Evolutionary conservation across 2,888 invertebrate genomes (phyloP).

Genomic region (Xestoiulus laeticollis): DNA sequence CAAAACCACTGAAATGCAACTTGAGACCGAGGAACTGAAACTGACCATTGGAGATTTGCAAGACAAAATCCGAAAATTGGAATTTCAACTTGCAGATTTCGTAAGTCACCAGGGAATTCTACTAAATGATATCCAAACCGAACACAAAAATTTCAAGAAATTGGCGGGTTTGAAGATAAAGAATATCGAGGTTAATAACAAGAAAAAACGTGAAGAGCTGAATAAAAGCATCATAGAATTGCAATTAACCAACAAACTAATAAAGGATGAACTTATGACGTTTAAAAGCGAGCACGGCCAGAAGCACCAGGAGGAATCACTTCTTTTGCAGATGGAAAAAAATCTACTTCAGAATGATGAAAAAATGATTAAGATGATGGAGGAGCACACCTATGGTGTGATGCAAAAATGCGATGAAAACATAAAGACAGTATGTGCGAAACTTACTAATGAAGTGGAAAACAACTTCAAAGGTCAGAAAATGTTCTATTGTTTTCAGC

Average conservation of each 20-base stretch:
- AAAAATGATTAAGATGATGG: neutral
- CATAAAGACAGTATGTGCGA: too few relatives aligned
- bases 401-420: neutral
- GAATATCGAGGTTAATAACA: neutral
- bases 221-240: neutral
- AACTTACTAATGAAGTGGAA: too few relatives aligned
- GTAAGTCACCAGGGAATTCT: neutral
- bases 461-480: neutral
- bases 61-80: neutral
- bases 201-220: neutral
- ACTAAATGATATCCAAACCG: neutral
- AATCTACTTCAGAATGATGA: too few relatives aligned
- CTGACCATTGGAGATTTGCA: neutral
- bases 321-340: too few relatives aligned
- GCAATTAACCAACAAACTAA: neutral
- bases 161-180: neutral
- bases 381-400: neutral
- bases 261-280: neutral
- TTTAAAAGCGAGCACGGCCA: neutral
- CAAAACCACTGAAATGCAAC: neutral
- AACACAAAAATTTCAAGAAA: neutral
- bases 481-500: neutral
- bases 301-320: too few relatives aligned
- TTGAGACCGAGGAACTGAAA: neutral
- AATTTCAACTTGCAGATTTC: neutral